A percentile compares a stretch with the other conserved stretches of the same genome.
These are phyloP conservation scores for Ophion ventricosus DNA, from an alignment of 2,888 invertebrate species.

Conservation along the genomic window DNA sequence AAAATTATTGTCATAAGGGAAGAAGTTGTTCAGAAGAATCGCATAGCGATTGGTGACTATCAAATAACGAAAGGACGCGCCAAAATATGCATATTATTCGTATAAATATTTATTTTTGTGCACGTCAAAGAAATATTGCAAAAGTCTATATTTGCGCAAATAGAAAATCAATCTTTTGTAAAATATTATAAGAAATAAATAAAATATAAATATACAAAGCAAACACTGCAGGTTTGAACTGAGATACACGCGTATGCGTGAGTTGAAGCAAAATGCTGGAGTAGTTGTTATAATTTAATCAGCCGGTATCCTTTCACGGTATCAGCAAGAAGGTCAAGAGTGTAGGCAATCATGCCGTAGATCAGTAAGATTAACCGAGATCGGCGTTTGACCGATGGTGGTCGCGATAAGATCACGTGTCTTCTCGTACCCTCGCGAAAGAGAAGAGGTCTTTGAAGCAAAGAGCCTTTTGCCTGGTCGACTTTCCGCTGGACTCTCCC, in stretches of 20 bases:
- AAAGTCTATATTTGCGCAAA: too few species aligned
- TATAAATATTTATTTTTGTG: too few species aligned
- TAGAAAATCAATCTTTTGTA: too few species aligned
- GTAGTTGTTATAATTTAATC: conserved; percentile 7
- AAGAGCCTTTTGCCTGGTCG: conserved; percentile 22
- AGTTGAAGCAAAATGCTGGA: neutral
- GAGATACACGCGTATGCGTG: neutral
- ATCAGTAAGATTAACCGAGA: conserved; percentile 76
- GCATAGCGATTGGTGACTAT: too few species aligned
- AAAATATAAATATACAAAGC: too few species aligned
- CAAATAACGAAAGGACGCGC: too few species aligned
- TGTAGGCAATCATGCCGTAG: conserved; percentile 69
- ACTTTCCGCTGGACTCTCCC: conserved; percentile 16
- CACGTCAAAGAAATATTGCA: too few species aligned
- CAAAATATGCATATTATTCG: too few species aligned
- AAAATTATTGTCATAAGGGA: neutral
- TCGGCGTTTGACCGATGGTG: conserved; percentile 56
- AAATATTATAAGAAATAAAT: too few species aligned
- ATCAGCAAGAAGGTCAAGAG: conserved; percentile 20
- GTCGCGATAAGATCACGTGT: conserved; percentile 31
- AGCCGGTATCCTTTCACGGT: neutral
- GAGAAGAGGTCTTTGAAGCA: conserved; percentile 25
- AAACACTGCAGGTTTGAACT: too few species aligned
- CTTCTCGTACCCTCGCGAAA: conserved; percentile 11
- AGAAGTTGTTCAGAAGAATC: too few species aligned